These are phyloP conservation scores for Crotophaga sulcirostris DNA, from an alignment of 2,113 vertebrate species.

Conservation along the genomic window DNA sequence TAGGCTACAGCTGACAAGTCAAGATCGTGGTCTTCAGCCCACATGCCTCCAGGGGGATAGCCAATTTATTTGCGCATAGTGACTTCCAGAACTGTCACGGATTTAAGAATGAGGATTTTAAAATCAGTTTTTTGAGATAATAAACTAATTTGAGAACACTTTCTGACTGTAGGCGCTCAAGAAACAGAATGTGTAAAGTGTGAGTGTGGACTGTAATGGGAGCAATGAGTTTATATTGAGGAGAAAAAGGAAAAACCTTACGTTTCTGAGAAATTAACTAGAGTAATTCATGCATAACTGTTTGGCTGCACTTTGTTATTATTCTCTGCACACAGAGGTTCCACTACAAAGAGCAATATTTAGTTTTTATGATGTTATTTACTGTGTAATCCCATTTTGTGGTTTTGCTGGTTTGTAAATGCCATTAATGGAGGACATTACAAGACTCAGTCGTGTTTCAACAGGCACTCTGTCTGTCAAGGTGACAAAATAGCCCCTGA, in stretches of 20 bases:
- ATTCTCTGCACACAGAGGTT: neutral
- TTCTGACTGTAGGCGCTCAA: neutral
- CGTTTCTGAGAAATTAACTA: neutral
- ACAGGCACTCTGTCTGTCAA: neutral
- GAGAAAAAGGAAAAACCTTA: neutral
- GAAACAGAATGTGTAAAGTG: neutral
- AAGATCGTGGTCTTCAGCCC: neutral
- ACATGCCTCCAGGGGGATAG: neutral
- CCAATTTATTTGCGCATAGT: neutral
- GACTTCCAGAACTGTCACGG: neutral
- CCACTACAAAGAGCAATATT: neutral
- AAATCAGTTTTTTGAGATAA: neutral
- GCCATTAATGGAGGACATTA: neutral
- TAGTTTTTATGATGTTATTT: neutral
- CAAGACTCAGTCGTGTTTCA: neutral
- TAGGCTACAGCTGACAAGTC: neutral
- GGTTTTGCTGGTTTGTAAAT: neutral
- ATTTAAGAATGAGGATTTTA: neutral
- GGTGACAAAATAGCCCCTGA: neutral
- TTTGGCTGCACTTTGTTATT: neutral
- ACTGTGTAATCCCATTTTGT: neutral
- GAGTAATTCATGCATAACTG: neutral
- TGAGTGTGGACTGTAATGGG: neutral
- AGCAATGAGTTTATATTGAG: neutral
- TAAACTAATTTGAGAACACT: neutral